These are phyloP conservation scores for zebrafish (Danio rerio) DNA, from an alignment of 2,113 vertebrate species.

Conservation along the genomic window DNA sequence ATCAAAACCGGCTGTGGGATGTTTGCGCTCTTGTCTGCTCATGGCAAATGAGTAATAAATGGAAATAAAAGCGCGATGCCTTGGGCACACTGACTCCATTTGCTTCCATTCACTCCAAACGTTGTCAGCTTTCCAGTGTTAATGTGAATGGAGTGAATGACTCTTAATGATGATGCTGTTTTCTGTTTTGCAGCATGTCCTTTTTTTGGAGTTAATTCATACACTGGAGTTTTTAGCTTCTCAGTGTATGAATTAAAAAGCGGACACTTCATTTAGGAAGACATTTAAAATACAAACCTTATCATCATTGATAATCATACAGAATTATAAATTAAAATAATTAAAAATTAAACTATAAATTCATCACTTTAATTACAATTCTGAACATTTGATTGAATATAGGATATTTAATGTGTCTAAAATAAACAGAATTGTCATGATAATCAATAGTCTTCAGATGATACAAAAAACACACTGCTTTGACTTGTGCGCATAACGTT, in stretches of 20 bases:
- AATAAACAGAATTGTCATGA: too few relatives aligned
- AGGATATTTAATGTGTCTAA: too few relatives aligned
- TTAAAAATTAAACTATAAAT: too few relatives aligned
- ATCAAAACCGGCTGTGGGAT: background rate
- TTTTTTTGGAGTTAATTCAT: too few relatives aligned
- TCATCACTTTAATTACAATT: too few relatives aligned
- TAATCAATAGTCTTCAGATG: too few relatives aligned
- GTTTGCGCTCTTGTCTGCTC: conserved; percentile 10
- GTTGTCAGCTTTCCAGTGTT: background rate
- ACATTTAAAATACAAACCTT: too few relatives aligned
- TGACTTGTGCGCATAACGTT: too few relatives aligned
- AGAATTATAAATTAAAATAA: too few relatives aligned
- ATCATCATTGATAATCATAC: too few relatives aligned
- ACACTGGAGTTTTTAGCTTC: background rate
- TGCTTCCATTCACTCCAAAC: background rate
- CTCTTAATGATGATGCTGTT: background rate
- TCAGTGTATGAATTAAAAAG: background rate
- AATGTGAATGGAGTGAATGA: background rate
- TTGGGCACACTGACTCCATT: background rate
- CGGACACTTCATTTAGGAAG: background rate
- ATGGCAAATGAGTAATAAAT: conserved; percentile 1
- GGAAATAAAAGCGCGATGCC: background rate
- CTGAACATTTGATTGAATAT: too few relatives aligned
- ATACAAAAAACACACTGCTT: too few relatives aligned
- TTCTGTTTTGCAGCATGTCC: background rate